Evolutionary conservation across 2,797 vertebrate genomes (phyloP).

Genomic region (Sebastes cheni): DNA sequence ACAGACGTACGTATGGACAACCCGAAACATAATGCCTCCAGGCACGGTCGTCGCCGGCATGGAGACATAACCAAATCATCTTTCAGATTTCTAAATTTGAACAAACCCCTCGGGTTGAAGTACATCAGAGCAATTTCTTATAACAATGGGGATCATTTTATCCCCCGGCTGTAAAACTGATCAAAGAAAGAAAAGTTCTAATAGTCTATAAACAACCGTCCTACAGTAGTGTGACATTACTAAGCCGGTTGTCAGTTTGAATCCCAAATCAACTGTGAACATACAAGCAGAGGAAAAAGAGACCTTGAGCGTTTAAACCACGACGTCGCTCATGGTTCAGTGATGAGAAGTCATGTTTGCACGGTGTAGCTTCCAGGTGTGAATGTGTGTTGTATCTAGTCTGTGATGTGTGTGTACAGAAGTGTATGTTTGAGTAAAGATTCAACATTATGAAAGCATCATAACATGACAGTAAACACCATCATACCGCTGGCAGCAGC

Average conservation of each 20-base stretch:
- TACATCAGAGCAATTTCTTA: too few relatives aligned
- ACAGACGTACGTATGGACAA: too few relatives aligned
- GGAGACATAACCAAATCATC: rapidly evolving
- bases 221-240: neutral
- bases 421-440: neutral
- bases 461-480: neutral
- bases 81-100: too few relatives aligned
- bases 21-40: too few relatives aligned
- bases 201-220: neutral
- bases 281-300: neutral
- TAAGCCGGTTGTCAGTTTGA: neutral
- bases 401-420: neutral
- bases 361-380: too few relatives aligned
- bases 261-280: neutral
- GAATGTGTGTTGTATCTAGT: neutral
- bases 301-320: neutral
- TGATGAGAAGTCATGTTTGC: neutral
- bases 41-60: too few relatives aligned
- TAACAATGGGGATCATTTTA: neutral
- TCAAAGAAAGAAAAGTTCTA: neutral
- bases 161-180: neutral
- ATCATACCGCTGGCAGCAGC: slow-evolving; percentile 87
- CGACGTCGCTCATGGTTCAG: neutral
- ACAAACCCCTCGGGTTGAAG: too few relatives aligned
- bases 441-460: neutral